phyloP scores from a whole-genome alignment of 1,140 invertebrate species.

The Camponotus floridanus region DNA sequence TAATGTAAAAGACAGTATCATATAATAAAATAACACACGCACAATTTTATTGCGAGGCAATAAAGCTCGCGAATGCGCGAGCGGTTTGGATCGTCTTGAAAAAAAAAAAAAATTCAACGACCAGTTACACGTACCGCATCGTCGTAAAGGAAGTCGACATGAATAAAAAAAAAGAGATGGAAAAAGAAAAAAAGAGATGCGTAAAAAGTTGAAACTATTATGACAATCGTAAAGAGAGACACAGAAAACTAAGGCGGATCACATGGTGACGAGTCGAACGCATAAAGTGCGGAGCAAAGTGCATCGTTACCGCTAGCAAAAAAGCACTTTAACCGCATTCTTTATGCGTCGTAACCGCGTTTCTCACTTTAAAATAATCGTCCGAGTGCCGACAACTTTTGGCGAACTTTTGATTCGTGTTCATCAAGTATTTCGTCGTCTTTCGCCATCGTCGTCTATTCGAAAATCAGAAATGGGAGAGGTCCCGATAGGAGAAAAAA shows the following conservation, averaged over 20 bases:
- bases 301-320: constrained; percentile 29
- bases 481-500: background rate
- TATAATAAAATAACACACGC: background rate
- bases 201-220: constrained; percentile 54
- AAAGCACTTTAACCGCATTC: constrained; percentile 41
- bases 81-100: constrained; percentile 8
- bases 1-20: background rate
- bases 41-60: constrained; percentile 26
- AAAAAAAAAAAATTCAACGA: constrained; percentile 14
- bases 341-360: constrained; percentile 64
- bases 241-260: constrained; percentile 14
- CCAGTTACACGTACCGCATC: constrained; percentile 2
- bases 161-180: constrained; percentile 16
- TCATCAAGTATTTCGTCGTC: background rate
- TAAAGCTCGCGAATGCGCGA: constrained; percentile 10
- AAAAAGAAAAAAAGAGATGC: background rate
- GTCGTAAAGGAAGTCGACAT: constrained; percentile 26
- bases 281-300: constrained; percentile 39
- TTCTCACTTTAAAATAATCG: constrained; percentile 48
- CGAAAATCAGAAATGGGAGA: constrained; percentile 7
- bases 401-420: background rate
- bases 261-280: constrained; percentile 29
- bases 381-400: constrained; percentile 51
- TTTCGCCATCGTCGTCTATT: background rate
- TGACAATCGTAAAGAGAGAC: constrained; percentile 63